Evolutionary conservation across 1,140 invertebrate species (phyloP), one percentile per base, ranked within the genome.

Genomic region (Micrasema minimum): DNA sequence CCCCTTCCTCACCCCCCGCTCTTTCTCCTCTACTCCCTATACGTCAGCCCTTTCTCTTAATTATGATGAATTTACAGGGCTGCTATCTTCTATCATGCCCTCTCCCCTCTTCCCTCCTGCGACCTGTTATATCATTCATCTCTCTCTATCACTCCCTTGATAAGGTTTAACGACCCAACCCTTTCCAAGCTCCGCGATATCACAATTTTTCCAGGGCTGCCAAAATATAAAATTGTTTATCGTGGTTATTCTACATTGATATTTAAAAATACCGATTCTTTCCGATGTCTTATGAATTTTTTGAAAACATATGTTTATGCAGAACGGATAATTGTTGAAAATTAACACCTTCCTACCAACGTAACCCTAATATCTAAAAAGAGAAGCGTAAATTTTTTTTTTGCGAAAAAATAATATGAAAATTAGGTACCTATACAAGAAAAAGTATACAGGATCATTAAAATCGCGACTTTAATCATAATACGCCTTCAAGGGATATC

Each of bases 1-100:
- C 46, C 57, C 37, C 35, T 22, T 16, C 12, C 23, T 23, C 23
- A 10, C 26, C 55, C 26, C 46, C 38, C n/a, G n/a, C n/a, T n/a
- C n/a, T n/a, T n/a, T n/a, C 38, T 69, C 23, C 22, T 10, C 57
- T 68, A n/a, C 55, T 23, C 16, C 22, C 20, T 12, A 37, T 31
- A 18, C 57, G 55, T 62, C 23, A 45, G 45, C n/a, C 45, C 59
- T 31, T 64, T 1, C 68, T 64, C 68, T 70, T 70, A 70, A 70
- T 70, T 70, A 70, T 70, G 68, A 70, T 70, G 68, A 70, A 70
- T 70, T 70, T 70, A 16, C 46, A 51, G 23, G 9, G 57, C 68
- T 53, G 53, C 50, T 37, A 50, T 51, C 37, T 31, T 31, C 26
- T 31, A 10, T 55, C 35, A 9, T 11, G 12, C 16, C n/a, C 45